Percentiles rank a stretch among this genome's conserved stretches.
Evolutionary conservation across 2,888 invertebrate genomes (phyloP).

Genomic region (Chloroclysta siterata): DNA sequence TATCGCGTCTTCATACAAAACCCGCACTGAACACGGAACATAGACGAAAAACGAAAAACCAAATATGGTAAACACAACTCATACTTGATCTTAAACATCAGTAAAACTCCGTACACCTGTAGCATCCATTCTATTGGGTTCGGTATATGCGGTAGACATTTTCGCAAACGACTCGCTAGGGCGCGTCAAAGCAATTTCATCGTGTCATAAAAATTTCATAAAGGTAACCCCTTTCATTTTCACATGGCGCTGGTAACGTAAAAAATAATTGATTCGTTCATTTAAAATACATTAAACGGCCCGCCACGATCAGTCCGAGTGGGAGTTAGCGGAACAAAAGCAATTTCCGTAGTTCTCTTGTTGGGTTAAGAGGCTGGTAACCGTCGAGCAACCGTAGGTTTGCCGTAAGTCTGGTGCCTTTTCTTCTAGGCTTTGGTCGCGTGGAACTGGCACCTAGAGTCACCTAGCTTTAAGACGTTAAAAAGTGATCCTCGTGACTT

Average conservation of each 20-base stretch:
- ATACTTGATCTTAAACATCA: too few species aligned
- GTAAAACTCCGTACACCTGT: background rate
- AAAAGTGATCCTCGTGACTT: too few species aligned
- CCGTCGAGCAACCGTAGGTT: too few species aligned
- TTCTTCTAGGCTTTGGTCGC: too few species aligned
- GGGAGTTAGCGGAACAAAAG: slow-evolving; percentile 51
- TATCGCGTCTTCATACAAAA: too few species aligned
- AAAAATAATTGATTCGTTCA: slow-evolving; percentile 69
- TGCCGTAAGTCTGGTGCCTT: too few species aligned
- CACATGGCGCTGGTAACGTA: slow-evolving; percentile 54
- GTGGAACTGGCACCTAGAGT: too few species aligned
- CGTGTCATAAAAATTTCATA: slow-evolving; percentile 58
- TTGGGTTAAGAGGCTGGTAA: too few species aligned
- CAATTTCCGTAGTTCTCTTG: slow-evolving; percentile 53
- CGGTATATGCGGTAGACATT: slow-evolving; percentile 20
- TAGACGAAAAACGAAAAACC: too few species aligned
- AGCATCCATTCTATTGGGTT: background rate
- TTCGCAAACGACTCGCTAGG: slow-evolving; percentile 35
- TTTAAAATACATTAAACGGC: slow-evolving; percentile 74
- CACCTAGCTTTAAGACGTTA: too few species aligned
- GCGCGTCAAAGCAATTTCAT: slow-evolving; percentile 51
- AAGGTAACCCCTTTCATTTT: slow-evolving; percentile 60
- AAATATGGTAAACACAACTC: too few species aligned
- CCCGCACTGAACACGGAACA: too few species aligned
- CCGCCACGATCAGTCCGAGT: slow-evolving; percentile 55